Conservation (phyloP, 1,140 invertebrate species). For the Chironomus striatipennis region DNA sequence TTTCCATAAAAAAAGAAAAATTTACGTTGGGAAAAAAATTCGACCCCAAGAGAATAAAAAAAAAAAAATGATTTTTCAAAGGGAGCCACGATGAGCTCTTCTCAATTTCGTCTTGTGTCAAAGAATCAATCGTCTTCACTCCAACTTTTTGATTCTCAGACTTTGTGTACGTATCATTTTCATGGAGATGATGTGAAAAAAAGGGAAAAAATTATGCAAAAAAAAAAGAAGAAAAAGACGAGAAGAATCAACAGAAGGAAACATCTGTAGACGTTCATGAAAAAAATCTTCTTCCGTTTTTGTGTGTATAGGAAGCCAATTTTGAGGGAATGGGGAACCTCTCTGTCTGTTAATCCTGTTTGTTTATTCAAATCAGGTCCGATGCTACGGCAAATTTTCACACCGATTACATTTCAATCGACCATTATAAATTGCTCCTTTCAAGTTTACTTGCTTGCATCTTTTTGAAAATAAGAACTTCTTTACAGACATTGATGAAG, state of each 20-base stretch:
- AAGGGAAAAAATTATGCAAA: background rate
- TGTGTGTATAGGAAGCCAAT: background rate
- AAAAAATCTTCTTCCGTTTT: background rate
- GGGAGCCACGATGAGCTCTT: background rate
- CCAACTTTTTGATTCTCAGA: background rate
- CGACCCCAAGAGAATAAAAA: background rate
- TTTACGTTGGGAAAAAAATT: background rate
- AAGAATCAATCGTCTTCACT: slow-evolving; percentile 3
- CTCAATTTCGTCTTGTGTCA: slow-evolving; percentile 21
- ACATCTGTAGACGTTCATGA: too few species aligned
- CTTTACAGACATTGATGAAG: background rate
- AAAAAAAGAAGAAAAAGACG: background rate
- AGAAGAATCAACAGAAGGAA: background rate
- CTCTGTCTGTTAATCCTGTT: slow-evolving; percentile 10
- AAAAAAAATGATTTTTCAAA: background rate
- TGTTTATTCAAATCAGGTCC: slow-evolving; percentile 26
- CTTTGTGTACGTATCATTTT: background rate
- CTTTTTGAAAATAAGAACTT: background rate
- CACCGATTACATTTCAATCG: slow-evolving; percentile 26
- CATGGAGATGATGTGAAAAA: background rate
- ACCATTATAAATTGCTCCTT: slow-evolving; percentile 23
- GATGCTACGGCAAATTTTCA: slow-evolving; percentile 24
- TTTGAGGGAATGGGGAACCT: background rate
- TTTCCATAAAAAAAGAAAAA: background rate
- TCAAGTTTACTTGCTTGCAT: background rate